Base-by-base conservation (phyloP, 2,888 invertebrate genomes). In the Andricus quercusramuli region DNA sequence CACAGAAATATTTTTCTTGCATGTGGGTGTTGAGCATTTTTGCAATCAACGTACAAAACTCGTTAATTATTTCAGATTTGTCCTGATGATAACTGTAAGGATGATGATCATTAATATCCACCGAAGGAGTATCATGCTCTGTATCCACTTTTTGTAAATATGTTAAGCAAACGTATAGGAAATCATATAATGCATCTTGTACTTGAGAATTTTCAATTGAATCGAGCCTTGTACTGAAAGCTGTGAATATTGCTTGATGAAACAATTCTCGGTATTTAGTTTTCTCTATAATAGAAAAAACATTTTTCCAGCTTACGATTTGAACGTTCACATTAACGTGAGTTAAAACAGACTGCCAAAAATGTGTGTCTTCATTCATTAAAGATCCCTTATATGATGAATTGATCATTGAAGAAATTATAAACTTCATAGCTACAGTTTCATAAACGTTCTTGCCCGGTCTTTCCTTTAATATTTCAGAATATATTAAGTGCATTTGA, bases 381-480 rank as follows among this genome's bases (percentile, higher is more conserved):
- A 79, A 62, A 51, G 20, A 17, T 13, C 44, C 59, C 1, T 22
- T 77, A 66, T 78, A 82, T 29, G 79, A 67, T 47, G 17, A 68
- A 80, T 77, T 84, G 8, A 74, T 79, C 51, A 79, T 74, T 17
- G 83, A 74, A 5, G 80, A 77, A n/a, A 87, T 80, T 56, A 89
- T 79, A 44, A 90, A 87, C 80, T 85, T 85, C 3, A 89, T 82
- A 0, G 84, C 84, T 0, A 86, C 84, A 1, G 83, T 64, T 86
- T 92, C 90, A 65, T 91, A 92, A 25, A 89, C 81, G 79, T 90
- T 89, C 66, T 86, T 88, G 5, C 90, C 91, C 0, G 91, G 91
- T 41, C 87, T 83, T 77, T 85, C 80, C 66, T 89, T 90, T 22
- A 92, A 62, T 74, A 83, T 25, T 9, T 81, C 78, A 1, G 81